These are phyloP conservation scores for Xiphorhynchus elegans DNA, from an alignment of 2,113 vertebrate genomes.

Conservation along the genomic window DNA sequence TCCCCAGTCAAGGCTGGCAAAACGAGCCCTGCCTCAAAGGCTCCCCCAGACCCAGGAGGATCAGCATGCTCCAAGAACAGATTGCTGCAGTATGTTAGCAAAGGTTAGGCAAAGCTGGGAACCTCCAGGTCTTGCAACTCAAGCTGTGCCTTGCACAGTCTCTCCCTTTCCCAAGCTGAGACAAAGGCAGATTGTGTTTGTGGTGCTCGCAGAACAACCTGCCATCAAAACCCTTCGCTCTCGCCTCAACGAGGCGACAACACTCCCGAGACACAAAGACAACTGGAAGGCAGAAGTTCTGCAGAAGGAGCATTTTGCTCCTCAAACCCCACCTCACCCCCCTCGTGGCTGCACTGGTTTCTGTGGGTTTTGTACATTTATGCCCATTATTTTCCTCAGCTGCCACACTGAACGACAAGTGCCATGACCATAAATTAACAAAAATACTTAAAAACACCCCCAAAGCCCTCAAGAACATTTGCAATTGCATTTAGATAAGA, in stretches of 20 bases:
- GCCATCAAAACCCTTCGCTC: background rate
- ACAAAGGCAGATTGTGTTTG: background rate
- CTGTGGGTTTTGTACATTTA: background rate
- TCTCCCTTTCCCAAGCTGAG: background rate
- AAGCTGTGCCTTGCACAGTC: background rate
- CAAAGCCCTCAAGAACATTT: background rate
- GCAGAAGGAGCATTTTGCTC: background rate
- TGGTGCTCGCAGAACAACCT: background rate
- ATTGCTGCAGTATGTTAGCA: background rate
- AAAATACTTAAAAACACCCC: rapidly evolving
- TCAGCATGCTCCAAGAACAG: background rate
- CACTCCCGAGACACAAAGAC: background rate
- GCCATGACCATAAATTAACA: background rate
- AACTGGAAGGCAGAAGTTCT: background rate
- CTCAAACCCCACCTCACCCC: background rate
- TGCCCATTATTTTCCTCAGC: background rate
- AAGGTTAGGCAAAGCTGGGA: background rate
- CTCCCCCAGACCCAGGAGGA: background rate
- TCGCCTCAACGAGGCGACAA: background rate
- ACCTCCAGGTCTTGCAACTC: background rate
- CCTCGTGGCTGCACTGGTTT: background rate
- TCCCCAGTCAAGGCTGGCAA: background rate
- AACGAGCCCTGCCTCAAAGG: slow-evolving; percentile 19
- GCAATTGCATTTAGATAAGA: background rate
- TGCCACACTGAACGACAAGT: background rate